These are phyloP conservation scores for Conchocele bisecta DNA, from an alignment of 2,888 invertebrate species.

Conservation along the genomic window DNA sequence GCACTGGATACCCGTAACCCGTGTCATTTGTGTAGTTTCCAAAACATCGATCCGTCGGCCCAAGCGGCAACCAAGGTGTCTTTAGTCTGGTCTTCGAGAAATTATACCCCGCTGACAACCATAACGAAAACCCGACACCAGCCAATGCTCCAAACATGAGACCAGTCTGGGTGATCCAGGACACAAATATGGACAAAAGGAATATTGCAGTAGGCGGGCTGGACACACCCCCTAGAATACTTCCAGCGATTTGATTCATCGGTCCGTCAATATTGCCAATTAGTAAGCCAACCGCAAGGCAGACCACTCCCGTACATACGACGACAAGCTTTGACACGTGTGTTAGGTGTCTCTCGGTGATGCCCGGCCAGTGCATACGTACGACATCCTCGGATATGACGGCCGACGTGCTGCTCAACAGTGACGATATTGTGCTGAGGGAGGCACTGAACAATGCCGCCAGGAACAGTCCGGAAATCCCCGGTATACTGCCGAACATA, in stretches of 20 bases:
- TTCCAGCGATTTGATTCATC: conserved; percentile 37
- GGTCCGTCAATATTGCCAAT: conserved; percentile 43
- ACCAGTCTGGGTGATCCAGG: conserved; percentile 47
- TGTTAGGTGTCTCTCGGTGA: conserved; percentile 21
- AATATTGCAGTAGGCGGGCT: conserved; percentile 34
- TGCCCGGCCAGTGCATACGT: no score
- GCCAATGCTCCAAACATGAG: conserved; percentile 53
- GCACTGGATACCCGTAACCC: no score
- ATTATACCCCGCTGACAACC: no score
- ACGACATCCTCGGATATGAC: no score
- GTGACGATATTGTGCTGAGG: no score
- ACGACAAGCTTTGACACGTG: conserved; percentile 35
- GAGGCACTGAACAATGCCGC: no score
- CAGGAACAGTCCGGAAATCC: conserved; percentile 36
- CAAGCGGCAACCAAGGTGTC: conserved; percentile 58
- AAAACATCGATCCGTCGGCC: conserved; percentile 62
- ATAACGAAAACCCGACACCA: conserved; percentile 45
- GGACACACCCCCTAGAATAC: conserved; percentile 33
- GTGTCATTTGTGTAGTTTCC: no score
- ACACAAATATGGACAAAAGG: conserved; percentile 33
- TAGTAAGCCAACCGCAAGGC: conserved; percentile 37
- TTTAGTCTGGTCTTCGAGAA: conserved; percentile 57
- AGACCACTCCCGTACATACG: conserved; percentile 19
- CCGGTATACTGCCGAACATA: conserved; percentile 28
- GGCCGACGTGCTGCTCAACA: conserved; percentile 39